phyloP scores from a whole-genome alignment of 2,888 invertebrate genomes.

The Tachina grossa region DNA sequence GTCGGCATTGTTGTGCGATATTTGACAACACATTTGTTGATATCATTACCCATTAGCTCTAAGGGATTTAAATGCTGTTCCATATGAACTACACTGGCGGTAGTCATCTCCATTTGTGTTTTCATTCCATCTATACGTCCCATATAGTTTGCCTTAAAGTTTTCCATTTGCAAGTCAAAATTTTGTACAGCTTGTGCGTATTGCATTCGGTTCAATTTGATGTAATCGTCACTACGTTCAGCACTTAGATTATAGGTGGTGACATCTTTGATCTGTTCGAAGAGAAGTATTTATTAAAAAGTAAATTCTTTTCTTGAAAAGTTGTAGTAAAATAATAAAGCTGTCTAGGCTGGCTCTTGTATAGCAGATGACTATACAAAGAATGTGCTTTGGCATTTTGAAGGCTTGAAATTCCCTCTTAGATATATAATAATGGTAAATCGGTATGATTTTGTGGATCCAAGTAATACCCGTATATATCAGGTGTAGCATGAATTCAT shows the following conservation, averaged over 20 bases:
- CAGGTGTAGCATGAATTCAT: too few species aligned
- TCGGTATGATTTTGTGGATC: too few species aligned
- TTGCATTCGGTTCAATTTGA: constrained; percentile 12
- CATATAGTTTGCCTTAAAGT: constrained; percentile 23
- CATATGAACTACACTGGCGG: constrained; percentile 33
- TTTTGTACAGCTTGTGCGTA: constrained; percentile 45
- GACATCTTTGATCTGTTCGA: neutral
- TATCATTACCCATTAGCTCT: constrained; percentile 60
- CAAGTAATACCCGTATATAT: too few species aligned
- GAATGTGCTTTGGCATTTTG: too few species aligned
- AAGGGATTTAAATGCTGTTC: constrained; percentile 65
- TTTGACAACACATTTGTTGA: constrained; percentile 70
- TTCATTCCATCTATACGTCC: constrained; percentile 48
- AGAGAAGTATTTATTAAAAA: too few species aligned
- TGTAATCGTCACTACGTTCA: constrained; percentile 16
- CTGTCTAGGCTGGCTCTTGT: too few species aligned
- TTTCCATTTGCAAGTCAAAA: constrained; percentile 54
- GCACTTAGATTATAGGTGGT: neutral
- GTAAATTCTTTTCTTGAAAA: too few species aligned
- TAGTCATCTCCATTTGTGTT: constrained; percentile 32
- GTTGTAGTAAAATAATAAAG: too few species aligned
- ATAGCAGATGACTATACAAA: too few species aligned
- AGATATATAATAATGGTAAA: too few species aligned
- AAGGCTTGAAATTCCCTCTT: too few species aligned
- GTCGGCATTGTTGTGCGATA: constrained; percentile 64